Evolutionary conservation across 2,797 vertebrate species (phyloP).

Genomic region (Simalia tracyae): DNA sequence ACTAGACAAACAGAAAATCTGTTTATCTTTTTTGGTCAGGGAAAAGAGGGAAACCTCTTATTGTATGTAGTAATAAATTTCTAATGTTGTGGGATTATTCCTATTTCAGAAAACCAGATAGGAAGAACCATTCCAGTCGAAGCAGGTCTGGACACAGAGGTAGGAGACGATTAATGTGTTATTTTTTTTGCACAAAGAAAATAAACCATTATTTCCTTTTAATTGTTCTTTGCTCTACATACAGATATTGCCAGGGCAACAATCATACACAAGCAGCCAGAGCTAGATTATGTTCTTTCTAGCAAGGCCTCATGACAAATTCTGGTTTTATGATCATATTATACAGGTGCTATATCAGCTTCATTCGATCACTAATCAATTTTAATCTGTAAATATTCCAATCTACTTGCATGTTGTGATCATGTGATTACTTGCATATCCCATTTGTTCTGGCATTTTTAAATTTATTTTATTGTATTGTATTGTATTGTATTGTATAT

Average conservation of each 20-base stretch:
- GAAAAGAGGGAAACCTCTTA: background rate
- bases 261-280: background rate
- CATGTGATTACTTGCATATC: background rate
- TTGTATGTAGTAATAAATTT: background rate
- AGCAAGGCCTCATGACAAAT: background rate
- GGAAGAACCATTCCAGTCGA: background rate
- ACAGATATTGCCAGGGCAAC: background rate
- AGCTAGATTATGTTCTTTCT: background rate
- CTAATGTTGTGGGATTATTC: background rate
- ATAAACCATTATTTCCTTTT: background rate
- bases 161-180: background rate
- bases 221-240: background rate
- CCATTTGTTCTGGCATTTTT: background rate
- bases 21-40: background rate
- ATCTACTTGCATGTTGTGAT: background rate
- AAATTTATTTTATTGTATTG: no score
- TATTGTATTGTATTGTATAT: background rate
- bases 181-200: background rate
- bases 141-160: slow-evolving; percentile 15
- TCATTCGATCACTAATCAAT: background rate
- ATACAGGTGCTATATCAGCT: background rate
- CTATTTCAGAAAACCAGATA: slow-evolving; percentile 14
- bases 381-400: background rate
- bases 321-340: background rate
- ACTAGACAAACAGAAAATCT: background rate